Evolutionary conservation across 37 sponge, comb jelly and placozoan genomes (phyloP).

Genomic region (Chondrilla cf. caribensis): DNA sequence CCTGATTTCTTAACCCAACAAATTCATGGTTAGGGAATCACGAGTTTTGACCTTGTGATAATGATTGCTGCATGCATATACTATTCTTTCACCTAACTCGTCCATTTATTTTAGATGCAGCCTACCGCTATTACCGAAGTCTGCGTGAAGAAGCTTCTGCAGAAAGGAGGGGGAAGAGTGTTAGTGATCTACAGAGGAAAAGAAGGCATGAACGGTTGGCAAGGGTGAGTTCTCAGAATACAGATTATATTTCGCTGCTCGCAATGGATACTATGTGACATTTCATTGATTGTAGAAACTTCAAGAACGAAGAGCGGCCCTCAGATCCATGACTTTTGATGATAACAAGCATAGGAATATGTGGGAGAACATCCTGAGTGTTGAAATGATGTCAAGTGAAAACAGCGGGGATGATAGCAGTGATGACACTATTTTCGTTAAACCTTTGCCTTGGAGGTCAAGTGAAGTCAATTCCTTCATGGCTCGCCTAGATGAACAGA

Average conservation of each 20-base stretch:
- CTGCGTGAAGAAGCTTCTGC: not conserved
- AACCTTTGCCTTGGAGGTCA: too few relatives aligned
- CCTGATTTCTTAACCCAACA: slow-evolving; percentile 1
- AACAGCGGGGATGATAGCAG: not conserved
- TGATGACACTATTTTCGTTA: not conserved
- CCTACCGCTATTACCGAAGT: not conserved
- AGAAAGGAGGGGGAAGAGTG: not conserved
- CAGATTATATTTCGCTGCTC: too few relatives aligned
- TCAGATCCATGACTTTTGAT: not conserved
- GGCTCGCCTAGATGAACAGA: too few relatives aligned
- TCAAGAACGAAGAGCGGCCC: not conserved
- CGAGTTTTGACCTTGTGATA: not conserved
- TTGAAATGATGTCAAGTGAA: not conserved
- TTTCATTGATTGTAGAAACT: not conserved
- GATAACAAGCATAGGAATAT: not conserved
- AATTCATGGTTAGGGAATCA: not conserved
- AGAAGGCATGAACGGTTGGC: slow-evolving; percentile 1
- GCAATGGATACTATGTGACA: too few relatives aligned
- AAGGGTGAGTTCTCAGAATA: not conserved
- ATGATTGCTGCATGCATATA: too few relatives aligned
- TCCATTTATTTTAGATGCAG: slow-evolving; percentile 1
- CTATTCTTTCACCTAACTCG: too few relatives aligned
- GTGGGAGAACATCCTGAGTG: not conserved
- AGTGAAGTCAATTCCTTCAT: too few relatives aligned
- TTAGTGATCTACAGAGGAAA: not conserved